phyloP scores from a whole-genome alignment of 2,888 invertebrate genomes.

The Pseudococcus longispinus region DNA sequence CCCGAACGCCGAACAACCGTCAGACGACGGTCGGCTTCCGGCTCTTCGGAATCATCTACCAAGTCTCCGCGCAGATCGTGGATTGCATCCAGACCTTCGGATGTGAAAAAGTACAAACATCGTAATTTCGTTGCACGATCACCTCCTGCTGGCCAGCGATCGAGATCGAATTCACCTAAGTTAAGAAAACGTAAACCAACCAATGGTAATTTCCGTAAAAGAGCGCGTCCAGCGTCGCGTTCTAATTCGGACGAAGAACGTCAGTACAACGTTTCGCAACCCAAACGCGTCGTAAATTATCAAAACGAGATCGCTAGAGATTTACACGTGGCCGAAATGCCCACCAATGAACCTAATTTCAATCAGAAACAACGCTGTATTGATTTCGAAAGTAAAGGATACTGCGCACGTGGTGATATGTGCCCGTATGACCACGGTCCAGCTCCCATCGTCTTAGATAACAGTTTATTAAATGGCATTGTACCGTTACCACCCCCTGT shows the following conservation, averaged over 20 bases:
- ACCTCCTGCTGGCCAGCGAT: conserved; percentile 37
- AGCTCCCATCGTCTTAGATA: conserved; percentile 94
- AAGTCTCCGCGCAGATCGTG: conserved; percentile 51
- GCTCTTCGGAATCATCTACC: conserved; percentile 51
- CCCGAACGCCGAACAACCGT: background rate
- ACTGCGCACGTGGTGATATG: conserved; percentile 94
- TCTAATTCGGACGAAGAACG: conserved; percentile 35
- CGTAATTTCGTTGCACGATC: conserved; percentile 31
- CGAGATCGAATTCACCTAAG: conserved; percentile 44
- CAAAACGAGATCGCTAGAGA: conserved; percentile 7
- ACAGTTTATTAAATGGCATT: conserved; percentile 66
- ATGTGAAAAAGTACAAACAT: conserved; percentile 53
- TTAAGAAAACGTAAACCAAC: conserved; percentile 42
- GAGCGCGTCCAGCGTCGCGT: conserved; percentile 31
- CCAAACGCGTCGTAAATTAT: conserved; percentile 24
- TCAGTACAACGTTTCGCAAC: background rate
- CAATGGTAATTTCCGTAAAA: conserved; percentile 51
- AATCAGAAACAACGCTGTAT: conserved; percentile 55
- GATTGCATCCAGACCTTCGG: conserved; percentile 42
- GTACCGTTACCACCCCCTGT: conserved; percentile 48
- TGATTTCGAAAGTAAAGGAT: conserved; percentile 79
- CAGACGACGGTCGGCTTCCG: conserved; percentile 44
- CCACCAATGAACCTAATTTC: background rate
- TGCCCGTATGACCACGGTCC: conserved; percentile 97
- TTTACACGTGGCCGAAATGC: conserved; percentile 14